A percentile compares a stretch with the other conserved stretches of the same genome.
These are phyloP conservation scores for Saguinus midas DNA, from an alignment of 2,113 vertebrate genomes.

Conservation along the genomic window DNA sequence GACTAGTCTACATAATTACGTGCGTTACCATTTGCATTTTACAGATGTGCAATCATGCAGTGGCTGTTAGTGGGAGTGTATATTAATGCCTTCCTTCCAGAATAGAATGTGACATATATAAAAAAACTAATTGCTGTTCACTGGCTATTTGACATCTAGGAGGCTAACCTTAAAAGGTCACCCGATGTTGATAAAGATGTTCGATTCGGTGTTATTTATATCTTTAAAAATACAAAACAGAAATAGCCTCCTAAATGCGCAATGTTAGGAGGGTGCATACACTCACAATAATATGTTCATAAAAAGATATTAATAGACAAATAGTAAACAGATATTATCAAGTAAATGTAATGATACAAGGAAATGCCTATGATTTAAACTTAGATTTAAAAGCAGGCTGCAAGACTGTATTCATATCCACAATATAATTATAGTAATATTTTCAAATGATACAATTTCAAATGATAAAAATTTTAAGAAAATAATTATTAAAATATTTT, in stretches of 20 bases:
- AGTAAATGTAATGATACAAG: background rate
- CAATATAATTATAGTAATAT: background rate
- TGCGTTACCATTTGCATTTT: background rate
- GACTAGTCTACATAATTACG: constrained; percentile 11
- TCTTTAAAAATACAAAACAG: background rate
- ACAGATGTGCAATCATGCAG: background rate
- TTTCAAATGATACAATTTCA: background rate
- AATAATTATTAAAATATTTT: constrained; percentile 1
- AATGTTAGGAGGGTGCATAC: background rate
- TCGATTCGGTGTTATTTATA: constrained; percentile 46
- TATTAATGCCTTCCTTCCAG: background rate
- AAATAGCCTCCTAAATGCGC: background rate
- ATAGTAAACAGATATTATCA: background rate
- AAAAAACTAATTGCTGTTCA: background rate
- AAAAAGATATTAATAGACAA: background rate
- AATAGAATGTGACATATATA: background rate
- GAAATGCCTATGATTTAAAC: background rate
- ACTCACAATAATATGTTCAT: background rate
- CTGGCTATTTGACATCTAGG: background rate
- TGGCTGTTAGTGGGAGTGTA: background rate
- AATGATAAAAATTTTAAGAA: background rate
- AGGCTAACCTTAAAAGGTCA: background rate
- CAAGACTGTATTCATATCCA: background rate
- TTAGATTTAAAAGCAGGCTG: background rate
- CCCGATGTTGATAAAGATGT: constrained; percentile 19